These are phyloP conservation scores for Gortyna flavago DNA, from an alignment of 2,888 invertebrate genomes.

Conservation along the genomic window DNA sequence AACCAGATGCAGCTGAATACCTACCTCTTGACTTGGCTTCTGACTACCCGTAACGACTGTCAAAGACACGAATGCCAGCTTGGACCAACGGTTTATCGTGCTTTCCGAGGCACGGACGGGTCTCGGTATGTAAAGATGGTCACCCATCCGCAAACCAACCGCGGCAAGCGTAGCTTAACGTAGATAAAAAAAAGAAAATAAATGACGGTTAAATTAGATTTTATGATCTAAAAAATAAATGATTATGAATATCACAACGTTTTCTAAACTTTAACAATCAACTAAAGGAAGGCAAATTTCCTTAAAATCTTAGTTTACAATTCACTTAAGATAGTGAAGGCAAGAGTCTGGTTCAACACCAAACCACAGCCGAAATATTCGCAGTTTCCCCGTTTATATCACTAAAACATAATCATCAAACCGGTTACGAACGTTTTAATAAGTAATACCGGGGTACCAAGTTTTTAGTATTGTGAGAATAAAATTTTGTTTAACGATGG, in stretches of 20 bases:
- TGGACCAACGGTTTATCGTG: too few species aligned
- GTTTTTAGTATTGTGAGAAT: slow-evolving; percentile 79
- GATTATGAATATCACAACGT: background rate
- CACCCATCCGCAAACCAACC: too few species aligned
- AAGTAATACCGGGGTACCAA: slow-evolving; percentile 70
- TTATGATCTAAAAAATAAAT: too few species aligned
- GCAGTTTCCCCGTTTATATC: slow-evolving; percentile 34
- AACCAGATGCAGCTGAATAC: too few species aligned
- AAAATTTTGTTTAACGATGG: slow-evolving; percentile 82
- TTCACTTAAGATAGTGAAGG: background rate
- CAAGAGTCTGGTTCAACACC: background rate
- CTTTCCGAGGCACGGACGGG: too few species aligned
- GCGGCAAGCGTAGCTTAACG: too few species aligned
- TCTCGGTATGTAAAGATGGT: too few species aligned
- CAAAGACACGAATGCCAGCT: too few species aligned
- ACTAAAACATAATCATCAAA: slow-evolving; percentile 55
- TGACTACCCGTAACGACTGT: too few species aligned
- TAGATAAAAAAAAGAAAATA: too few species aligned
- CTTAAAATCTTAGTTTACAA: background rate
- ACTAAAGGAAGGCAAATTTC: background rate
- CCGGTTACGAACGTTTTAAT: slow-evolving; percentile 71
- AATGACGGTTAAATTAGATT: too few species aligned
- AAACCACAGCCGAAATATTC: slow-evolving; percentile 14
- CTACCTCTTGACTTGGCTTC: too few species aligned
- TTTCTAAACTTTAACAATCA: background rate